Evolutionary conservation across 2,113 vertebrate species (phyloP), one percentile per base, ranked within the genome.

Genomic region (Gopherus flavomarginatus): DNA sequence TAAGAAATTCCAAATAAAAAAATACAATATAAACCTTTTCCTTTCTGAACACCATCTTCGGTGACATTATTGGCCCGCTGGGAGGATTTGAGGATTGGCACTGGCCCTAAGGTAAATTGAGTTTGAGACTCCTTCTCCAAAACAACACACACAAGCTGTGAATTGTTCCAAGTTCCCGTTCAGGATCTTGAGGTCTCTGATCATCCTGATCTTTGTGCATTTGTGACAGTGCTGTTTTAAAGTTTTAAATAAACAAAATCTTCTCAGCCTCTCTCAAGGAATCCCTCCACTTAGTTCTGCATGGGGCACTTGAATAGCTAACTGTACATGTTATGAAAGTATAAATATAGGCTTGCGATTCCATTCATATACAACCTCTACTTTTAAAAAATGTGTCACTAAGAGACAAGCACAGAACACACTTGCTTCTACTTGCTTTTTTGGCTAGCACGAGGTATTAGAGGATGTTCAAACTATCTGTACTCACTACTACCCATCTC

Each of bases 281-380:
- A 69, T 31, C 17, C 24, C 27, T 57, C 27, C 81, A 78, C 4
- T 69, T 27, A 88, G 26, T 62, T 87, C 79, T 29, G 78, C 6
- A 38, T 2, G 8, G 53, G 3, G 11, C 10, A 42, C 72, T 1
- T 88, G 35, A 65, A 9, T 50, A 49, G 47, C 52, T 52, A 84
- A 50, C 52, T 75, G 4, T 21, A 69, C 1, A 4, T 3, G 59
- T 3, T 14, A 80, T 54, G n/a, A 82, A 93, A 87, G 81, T 5
- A 90, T 3, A 47, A 0, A 3, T 1, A 8, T 1, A 81, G 10
- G 5, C 44, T 14, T 3, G 42, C 13, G 81, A 9, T 86, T 89
- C n/a, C 35, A 92, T 1, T 19, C 1, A 52, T 11, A 13, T 26
- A 79, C 0, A 2, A 12, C 8, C 29, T 31, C 29, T 31, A n/a